Percentiles rank a stretch among this genome's conserved stretches.
These are phyloP conservation scores for Copidosoma aretas DNA, from an alignment of 2,888 invertebrate species.

Conservation along the genomic window DNA sequence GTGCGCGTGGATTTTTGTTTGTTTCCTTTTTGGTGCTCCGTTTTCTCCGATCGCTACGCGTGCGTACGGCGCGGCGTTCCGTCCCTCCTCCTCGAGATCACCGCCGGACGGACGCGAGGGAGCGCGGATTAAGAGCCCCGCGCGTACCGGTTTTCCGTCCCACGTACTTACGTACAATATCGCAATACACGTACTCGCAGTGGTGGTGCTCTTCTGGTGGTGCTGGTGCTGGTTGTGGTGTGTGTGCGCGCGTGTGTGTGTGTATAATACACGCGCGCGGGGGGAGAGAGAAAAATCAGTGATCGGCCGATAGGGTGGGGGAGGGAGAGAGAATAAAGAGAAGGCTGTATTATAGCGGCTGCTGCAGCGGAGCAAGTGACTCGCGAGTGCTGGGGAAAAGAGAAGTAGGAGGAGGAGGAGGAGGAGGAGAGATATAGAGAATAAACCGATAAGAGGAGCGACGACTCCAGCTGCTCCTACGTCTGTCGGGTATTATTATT, in stretches of 20 bases:
- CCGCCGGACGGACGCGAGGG: not conserved
- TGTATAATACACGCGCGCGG: no score
- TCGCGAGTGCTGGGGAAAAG: constrained; percentile 9
- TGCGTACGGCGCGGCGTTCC: not conserved
- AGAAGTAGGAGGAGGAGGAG: not conserved
- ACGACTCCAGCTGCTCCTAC: no score
- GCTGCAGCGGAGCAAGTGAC: not conserved
- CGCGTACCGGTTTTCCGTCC: constrained; percentile 8
- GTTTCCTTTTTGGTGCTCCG: not conserved
- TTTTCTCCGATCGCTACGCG: not conserved
- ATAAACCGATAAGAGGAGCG: constrained; percentile 3
- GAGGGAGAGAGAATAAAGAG: not conserved
- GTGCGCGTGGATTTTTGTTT: not conserved
- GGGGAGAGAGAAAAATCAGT: not conserved
- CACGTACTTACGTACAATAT: not conserved
- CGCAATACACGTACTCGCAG: not conserved
- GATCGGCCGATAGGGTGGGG: not conserved
- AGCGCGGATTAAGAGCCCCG: constrained; percentile 4
- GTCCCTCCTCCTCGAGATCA: not conserved
- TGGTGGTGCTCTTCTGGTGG: not conserved
- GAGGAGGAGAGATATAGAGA: constrained; percentile 6
- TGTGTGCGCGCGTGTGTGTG: no score
- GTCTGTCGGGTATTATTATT: no score
- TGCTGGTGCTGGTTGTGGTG: no score
- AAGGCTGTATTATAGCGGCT: not conserved